Conservation (phyloP, 92 coral and sea anemone genomes). For the Chrysogorgia sp. region DNA sequence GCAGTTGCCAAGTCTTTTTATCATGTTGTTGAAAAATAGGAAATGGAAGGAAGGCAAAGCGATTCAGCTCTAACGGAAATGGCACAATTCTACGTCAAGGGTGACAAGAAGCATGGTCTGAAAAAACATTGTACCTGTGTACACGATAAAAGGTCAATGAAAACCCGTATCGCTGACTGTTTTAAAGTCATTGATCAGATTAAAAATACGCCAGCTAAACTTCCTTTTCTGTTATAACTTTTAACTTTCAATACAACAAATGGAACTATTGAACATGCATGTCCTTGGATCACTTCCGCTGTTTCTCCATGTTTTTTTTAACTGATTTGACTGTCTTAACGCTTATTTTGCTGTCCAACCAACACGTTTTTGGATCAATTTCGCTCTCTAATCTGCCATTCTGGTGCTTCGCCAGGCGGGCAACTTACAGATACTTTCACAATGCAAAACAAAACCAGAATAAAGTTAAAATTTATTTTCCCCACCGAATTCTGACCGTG, state of each 20-base stretch:
- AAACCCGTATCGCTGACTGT: conserved; percentile 11
- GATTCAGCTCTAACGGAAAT: neutral
- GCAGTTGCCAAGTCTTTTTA: conserved; percentile 1
- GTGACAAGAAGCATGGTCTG: conserved; percentile 13
- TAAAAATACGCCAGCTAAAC: conserved; percentile 7
- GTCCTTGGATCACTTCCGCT: no score
- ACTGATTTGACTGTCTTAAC: no score
- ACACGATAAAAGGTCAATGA: conserved; percentile 1
- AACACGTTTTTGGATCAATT: no score
- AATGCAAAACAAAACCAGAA: no score
- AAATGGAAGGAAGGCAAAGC: conserved; percentile 27
- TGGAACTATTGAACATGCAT: no score
- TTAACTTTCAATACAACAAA: neutral
- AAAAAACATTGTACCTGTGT: neutral
- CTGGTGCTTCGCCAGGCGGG: no score
- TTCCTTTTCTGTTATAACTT: conserved; percentile 12
- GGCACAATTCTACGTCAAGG: conserved; percentile 2
- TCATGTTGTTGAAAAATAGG: conserved; percentile 12
- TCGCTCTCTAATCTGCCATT: no score
- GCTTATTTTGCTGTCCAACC: no score
- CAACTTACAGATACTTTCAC: no score
- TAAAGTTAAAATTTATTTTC: no score
- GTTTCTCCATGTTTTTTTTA: no score
- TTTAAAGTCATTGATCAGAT: conserved; percentile 15
- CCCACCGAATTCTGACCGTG: no score